These are phyloP conservation scores for Emydoidea blandingii DNA, from an alignment of 2,797 vertebrate genomes.

Conservation along the genomic window DNA sequence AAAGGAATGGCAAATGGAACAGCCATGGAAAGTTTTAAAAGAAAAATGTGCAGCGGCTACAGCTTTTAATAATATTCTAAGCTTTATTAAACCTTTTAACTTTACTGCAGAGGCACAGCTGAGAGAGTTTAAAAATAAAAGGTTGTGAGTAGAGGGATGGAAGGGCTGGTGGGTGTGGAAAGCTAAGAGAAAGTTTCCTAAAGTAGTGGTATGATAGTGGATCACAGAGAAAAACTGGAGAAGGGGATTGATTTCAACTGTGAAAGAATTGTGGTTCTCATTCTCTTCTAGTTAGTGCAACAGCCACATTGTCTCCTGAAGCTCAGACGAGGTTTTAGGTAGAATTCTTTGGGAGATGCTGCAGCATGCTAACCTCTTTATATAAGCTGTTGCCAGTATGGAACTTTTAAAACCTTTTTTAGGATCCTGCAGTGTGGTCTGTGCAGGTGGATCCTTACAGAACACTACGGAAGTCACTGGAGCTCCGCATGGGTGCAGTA, in stretches of 20 bases:
- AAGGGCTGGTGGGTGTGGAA: background rate
- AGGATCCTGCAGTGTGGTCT: background rate
- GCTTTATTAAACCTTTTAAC: constrained; percentile 48
- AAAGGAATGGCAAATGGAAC: constrained; percentile 41
- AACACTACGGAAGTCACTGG: background rate
- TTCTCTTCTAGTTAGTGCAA: background rate
- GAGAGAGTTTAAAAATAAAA: constrained; percentile 54
- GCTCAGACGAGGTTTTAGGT: background rate
- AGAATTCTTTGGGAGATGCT: background rate
- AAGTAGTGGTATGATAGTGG: background rate
- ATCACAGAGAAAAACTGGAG: background rate
- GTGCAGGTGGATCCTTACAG: background rate
- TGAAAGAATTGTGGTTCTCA: background rate
- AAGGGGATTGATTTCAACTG: background rate
- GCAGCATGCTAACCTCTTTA: background rate
- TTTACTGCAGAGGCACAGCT: constrained; percentile 27
- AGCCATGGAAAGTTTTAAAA: constrained; percentile 39
- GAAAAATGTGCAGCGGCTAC: constrained; percentile 32
- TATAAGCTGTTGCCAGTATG: background rate
- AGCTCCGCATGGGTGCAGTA: background rate
- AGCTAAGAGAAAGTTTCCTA: background rate
- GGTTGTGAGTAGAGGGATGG: background rate
- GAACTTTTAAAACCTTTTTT: background rate
- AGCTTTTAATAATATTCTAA: constrained; percentile 49
- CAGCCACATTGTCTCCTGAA: background rate